Evolutionary conservation across 2,797 vertebrate genomes (phyloP).

Genomic region (Oceanodroma leucorhoa): DNA sequence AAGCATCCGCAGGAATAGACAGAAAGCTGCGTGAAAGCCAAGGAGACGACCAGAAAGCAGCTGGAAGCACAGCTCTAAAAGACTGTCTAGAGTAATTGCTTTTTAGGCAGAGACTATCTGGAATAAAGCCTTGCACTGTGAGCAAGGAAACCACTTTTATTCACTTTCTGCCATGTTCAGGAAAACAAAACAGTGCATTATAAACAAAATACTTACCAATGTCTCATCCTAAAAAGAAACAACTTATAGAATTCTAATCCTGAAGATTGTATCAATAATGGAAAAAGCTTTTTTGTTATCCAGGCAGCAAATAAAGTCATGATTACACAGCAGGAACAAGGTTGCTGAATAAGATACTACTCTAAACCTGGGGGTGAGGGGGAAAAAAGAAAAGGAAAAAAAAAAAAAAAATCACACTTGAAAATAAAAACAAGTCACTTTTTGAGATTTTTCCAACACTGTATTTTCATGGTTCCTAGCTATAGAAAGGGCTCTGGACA

Average conservation of each 20-base stretch:
- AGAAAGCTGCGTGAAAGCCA: slow-evolving; percentile 5
- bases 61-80: slow-evolving; percentile 18
- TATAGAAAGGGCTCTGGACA: neutral
- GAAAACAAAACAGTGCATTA: neutral
- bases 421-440: neutral
- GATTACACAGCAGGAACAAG: neutral
- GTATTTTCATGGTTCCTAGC: neutral
- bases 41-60: slow-evolving; percentile 18
- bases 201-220: neutral
- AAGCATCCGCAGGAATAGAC: neutral
- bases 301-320: neutral
- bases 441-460: neutral
- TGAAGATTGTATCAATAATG: neutral
- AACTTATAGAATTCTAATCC: neutral
- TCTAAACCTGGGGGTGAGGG: neutral
- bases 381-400: neutral
- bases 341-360: neutral
- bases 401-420: neutral
- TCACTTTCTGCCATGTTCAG: neutral
- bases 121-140: slow-evolving; percentile 12
- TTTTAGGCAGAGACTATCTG: neutral
- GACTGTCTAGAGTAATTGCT: neutral
- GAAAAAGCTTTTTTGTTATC: neutral
- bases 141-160: slow-evolving; percentile 2
- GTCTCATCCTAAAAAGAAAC: neutral